Evolutionary conservation across 2,113 vertebrate species (phyloP).

Genomic region (human): GRCh38 chr17:17150501-17151000

Average conservation of each 20-base stretch:
- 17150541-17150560: background rate
- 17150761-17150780: background rate
- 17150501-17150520: background rate
- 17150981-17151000: no score
- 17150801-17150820: background rate
- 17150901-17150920: no score
- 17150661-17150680: background rate
- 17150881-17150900: no score
- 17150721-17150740: background rate
- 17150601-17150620: background rate
- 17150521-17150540: background rate
- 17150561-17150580: background rate
- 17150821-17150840: background rate
- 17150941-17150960: no score
- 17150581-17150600: background rate
- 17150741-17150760: background rate
- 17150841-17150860: background rate
- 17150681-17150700: background rate
- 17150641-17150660: background rate
- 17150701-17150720: background rate
- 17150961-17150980: no score
- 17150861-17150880: no score
- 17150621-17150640: background rate
- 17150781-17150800: background rate
- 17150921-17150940: no score